A percentile compares a stretch with the other conserved stretches of the same genome.
phyloP scores from a whole-genome alignment of 2,113 vertebrate genomes.

The Gadus macrocephalus region DNA sequence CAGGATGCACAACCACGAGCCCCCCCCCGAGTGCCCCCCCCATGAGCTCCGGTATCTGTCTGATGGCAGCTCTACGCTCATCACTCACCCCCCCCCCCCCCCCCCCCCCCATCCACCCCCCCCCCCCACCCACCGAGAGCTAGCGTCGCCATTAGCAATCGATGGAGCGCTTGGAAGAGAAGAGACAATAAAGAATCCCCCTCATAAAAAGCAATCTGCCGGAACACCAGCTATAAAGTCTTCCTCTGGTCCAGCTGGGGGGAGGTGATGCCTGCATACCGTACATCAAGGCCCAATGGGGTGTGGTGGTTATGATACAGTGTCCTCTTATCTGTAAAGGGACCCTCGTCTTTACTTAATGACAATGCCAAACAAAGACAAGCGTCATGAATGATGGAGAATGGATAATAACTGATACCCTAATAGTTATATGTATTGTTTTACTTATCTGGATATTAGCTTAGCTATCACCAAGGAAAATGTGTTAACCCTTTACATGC shows the following conservation, averaged over 20 bases:
- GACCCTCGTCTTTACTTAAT: conserved; percentile 11
- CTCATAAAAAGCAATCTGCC: conserved; percentile 51
- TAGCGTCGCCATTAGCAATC: conserved; percentile 55
- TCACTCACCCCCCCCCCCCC: conserved; percentile 50
- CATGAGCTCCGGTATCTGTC: conserved; percentile 11
- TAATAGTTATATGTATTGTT: too few species aligned
- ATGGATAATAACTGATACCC: too few species aligned
- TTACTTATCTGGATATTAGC: too few species aligned
- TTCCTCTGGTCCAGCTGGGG: conserved; percentile 48
- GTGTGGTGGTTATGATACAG: conserved; percentile 22
- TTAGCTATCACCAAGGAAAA: too few species aligned
- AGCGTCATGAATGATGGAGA: too few species aligned
- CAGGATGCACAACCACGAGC: conserved; percentile 1
- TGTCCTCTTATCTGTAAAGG: conserved; percentile 24
- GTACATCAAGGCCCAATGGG: conserved; percentile 60
- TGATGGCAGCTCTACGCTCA: conserved; percentile 45
- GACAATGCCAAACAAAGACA: not conserved
- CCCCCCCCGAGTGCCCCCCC: too few species aligned
- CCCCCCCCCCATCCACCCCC: too few species aligned
- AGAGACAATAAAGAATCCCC: conserved; percentile 41
- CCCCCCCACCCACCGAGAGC: conserved; percentile 10
- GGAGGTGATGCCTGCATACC: conserved; percentile 51
- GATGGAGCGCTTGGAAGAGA: conserved; percentile 45
- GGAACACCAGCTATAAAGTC: conserved; percentile 52
- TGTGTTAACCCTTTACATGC: too few species aligned